Evolutionary conservation across 2,888 invertebrate species (phyloP), one percentile per base, ranked within the genome.

Genomic region (Dromius quadrimaculatus): DNA sequence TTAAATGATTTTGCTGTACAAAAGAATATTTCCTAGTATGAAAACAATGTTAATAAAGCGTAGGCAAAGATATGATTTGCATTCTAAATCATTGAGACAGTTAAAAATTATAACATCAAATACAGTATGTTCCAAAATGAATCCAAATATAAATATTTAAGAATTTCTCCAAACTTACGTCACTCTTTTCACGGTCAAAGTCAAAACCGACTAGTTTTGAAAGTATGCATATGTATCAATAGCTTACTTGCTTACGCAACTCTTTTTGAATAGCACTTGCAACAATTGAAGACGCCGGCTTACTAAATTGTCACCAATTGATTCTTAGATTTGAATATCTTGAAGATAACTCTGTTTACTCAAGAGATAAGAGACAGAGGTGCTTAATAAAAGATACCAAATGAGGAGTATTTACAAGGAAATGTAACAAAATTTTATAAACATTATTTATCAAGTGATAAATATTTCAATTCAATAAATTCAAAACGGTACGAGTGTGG

Each of bases 61-160:
- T 50, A 28, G 50, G 50, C 22, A 50, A 6, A n/a, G 8, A 38
- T 38, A 15, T 50, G 23, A 50, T 50, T 50, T 50, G 50, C 2
- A 34, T n/a, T 11, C 28, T 50, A 50, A 50, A 28, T 11, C 50
- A 28, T 50, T 50, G 23, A 50, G 50, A n/a, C n/a, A n/a, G n/a
- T n/a, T n/a, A n/a, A n/a, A n/a, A n/a, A n/a, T n/a, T n/a, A n/a
- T n/a, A n/a, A n/a, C n/a, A n/a, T n/a, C n/a, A n/a, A n/a, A n/a
- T n/a, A n/a, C n/a, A n/a, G n/a, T n/a, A n/a, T n/a, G n/a, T n/a
- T n/a, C n/a, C n/a, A n/a, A n/a, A n/a, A n/a, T n/a, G n/a, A n/a
- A n/a, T n/a, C n/a, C n/a, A n/a, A n/a, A n/a, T n/a, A n/a, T n/a
- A n/a, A n/a, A n/a, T n/a, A n/a, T n/a, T n/a, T n/a, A n/a, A n/a